Percentiles rank a stretch among this genome's conserved stretches.
Evolutionary conservation across 2,797 vertebrate species (phyloP).

Genomic region (Enteromius anoplus): DNA sequence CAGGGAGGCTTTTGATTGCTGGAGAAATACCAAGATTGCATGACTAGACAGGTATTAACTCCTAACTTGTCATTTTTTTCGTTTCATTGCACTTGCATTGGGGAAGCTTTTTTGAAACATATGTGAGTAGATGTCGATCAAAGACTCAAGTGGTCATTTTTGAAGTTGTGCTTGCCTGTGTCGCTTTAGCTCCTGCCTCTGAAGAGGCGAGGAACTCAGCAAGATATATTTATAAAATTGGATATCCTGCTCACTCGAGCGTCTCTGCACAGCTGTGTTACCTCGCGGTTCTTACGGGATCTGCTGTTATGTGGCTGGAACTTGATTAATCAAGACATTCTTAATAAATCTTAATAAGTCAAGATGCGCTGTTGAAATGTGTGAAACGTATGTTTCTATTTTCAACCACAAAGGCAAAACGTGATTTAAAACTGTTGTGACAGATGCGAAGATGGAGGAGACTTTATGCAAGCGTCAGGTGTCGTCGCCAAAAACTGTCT

Average conservation of each 20-base stretch:
- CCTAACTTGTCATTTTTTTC: neutral
- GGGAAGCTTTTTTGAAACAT: neutral
- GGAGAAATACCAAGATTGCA: slow-evolving; percentile 59
- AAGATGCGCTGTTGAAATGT: neutral
- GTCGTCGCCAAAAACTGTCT: neutral
- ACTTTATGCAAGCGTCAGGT: neutral
- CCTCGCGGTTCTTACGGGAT: neutral
- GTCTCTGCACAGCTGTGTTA: slow-evolving; percentile 6
- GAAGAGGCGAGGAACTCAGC: neutral
- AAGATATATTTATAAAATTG: neutral
- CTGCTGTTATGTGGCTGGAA: neutral
- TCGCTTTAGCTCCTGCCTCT: neutral
- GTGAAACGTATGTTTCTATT: neutral
- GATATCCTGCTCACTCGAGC: slow-evolving; percentile 3
- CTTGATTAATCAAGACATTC: slow-evolving; percentile 25
- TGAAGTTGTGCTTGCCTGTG: neutral
- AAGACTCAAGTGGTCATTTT: neutral
- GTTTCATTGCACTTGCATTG: neutral
- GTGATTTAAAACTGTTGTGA: neutral
- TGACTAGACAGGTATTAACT: neutral
- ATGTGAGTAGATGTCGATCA: neutral
- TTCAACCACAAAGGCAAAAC: neutral
- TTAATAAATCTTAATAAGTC: neutral
- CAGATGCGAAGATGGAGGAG: neutral
- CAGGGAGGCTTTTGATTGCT: slow-evolving; percentile 42